phyloP scores from a whole-genome alignment of 2,113 vertebrate species.

The Paradoxurus hermaphroditus region DNA sequence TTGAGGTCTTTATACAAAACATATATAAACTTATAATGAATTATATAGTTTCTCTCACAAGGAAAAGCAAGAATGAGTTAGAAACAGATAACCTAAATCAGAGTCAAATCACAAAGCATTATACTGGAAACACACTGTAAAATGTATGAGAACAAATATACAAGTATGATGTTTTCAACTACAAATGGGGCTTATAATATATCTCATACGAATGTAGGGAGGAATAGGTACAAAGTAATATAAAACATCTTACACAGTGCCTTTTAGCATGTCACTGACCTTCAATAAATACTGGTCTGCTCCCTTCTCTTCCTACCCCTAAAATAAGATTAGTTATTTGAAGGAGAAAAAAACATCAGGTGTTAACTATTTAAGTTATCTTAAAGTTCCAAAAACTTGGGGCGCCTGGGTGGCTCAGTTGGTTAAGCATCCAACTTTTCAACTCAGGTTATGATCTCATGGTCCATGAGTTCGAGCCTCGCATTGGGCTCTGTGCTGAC shows the following conservation, averaged over 20 bases:
- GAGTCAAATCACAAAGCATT: background rate
- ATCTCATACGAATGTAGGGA: background rate
- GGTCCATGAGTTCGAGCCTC: too few relatives aligned
- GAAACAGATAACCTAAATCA: conserved; percentile 4
- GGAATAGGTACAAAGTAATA: background rate
- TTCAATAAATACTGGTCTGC: background rate
- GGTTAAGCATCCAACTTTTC: too few relatives aligned
- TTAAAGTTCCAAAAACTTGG: too few relatives aligned
- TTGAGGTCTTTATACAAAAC: background rate
- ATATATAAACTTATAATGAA: background rate
- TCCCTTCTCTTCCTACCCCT: background rate
- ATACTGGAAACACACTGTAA: background rate
- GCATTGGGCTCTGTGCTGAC: too few relatives aligned
- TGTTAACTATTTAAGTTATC: too few relatives aligned
- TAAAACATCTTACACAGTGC: background rate
- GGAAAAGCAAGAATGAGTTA: conserved; percentile 1
- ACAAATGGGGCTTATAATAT: background rate
- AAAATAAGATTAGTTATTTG: background rate
- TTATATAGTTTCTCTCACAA: background rate
- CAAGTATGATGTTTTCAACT: conserved; percentile 3
- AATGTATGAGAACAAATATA: background rate
- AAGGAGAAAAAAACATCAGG: too few relatives aligned
- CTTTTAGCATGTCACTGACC: background rate
- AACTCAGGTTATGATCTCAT: too few relatives aligned
- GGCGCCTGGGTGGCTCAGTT: too few relatives aligned